Conservation (phyloP, 2,888 invertebrate species). For the Prionchulus punctatus region DNA sequence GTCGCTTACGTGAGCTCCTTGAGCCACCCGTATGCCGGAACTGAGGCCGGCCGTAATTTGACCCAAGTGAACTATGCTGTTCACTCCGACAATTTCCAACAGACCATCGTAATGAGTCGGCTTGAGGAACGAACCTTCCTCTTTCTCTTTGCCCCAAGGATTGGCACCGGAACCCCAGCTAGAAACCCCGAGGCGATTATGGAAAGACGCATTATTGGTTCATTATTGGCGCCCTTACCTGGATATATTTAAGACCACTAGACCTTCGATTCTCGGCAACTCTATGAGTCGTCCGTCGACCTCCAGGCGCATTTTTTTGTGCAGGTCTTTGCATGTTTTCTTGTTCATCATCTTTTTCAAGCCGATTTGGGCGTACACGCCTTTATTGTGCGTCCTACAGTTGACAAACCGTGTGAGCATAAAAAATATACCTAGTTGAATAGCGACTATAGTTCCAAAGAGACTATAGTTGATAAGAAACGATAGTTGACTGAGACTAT, state of each 20-base stretch:
- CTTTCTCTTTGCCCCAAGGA: constrained; percentile 85
- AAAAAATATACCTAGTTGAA: too few relatives aligned
- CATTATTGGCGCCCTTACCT: constrained; percentile 46
- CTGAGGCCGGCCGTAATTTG: constrained; percentile 96
- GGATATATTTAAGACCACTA: constrained; percentile 95
- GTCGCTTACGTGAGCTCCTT: constrained; percentile 53
- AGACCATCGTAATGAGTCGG: constrained; percentile 99
- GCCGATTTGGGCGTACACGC: constrained; percentile 97
- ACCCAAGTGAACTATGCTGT: constrained; percentile 94
- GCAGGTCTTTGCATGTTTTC: constrained; percentile 81
- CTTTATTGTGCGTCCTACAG: constrained; percentile 79
- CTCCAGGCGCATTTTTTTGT: constrained; percentile 80
- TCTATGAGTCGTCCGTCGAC: constrained; percentile 92
- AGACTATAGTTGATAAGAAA: too few relatives aligned
- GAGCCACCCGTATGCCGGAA: constrained; percentile 91
- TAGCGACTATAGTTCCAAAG: too few relatives aligned
- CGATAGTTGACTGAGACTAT: too few relatives aligned
- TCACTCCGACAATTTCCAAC: constrained; percentile 95
- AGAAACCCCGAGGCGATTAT: too few relatives aligned
- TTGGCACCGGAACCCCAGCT: constrained; percentile 99
- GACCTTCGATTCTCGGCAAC: constrained; percentile 79
- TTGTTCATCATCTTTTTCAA: constrained; percentile 81
- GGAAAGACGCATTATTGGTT: not conserved
- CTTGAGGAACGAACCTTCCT: constrained; percentile 52
- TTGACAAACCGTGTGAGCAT: too few relatives aligned